phyloP scores from a whole-genome alignment of 2,113 vertebrate genomes.

The Euleptes europaea region DNA sequence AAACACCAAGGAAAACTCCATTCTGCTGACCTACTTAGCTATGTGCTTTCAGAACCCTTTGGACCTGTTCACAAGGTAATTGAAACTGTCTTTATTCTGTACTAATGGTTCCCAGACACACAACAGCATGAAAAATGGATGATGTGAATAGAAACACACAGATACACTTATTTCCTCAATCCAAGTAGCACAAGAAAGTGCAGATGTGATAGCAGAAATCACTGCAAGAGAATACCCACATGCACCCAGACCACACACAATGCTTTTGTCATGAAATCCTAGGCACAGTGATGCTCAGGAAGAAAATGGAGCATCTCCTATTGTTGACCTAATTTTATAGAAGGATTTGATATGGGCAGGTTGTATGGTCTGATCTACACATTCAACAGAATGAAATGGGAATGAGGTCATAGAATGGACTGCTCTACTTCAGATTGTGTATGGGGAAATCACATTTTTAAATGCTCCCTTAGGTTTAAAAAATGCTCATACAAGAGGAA shows the following conservation, averaged over 20 bases:
- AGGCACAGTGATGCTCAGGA: neutral
- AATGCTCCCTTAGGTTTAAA: no score
- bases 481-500: neutral
- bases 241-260: neutral
- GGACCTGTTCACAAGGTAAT: neutral
- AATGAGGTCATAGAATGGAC: neutral
- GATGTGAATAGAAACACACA: neutral
- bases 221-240: neutral
- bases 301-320: neutral
- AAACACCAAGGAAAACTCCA: neutral
- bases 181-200: neutral
- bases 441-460: neutral
- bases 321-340: neutral
- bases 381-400: neutral
- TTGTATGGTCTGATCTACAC: neutral
- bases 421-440: neutral
- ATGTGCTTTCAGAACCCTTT: neutral
- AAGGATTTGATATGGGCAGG: neutral
- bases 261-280: neutral
- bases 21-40: neutral
- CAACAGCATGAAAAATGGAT: neutral
- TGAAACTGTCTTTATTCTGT: neutral
- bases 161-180: neutral
- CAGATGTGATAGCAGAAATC: neutral
- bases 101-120: neutral